A percentile compares a stretch with the other conserved stretches of the same genome.
phyloP scores from a whole-genome alignment of 2,888 invertebrate genomes.

The Hypsopygia costalis region DNA sequence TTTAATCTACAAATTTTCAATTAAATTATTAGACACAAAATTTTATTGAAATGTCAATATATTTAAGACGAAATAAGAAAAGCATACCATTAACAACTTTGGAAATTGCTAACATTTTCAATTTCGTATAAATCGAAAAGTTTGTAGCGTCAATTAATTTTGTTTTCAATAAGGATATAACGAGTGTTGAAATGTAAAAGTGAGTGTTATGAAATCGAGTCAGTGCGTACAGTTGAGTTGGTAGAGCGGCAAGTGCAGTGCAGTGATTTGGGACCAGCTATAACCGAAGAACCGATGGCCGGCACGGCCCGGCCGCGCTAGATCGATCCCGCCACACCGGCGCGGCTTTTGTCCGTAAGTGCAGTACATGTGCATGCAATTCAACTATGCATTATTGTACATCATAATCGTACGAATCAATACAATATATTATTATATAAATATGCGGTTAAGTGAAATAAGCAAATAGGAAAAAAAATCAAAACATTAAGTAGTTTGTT shows the following conservation, averaged over 20 bases:
- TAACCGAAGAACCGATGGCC: conserved; percentile 40
- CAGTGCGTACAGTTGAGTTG: conserved; percentile 12
- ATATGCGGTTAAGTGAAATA: no score
- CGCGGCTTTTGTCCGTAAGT: conserved; percentile 52
- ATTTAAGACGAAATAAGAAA: neutral
- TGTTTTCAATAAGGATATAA: neutral
- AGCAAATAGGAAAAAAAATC: no score
- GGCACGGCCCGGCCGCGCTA: conserved; percentile 52
- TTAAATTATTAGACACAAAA: neutral
- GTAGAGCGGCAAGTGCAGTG: conserved; percentile 35
- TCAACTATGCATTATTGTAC: conserved; percentile 8
- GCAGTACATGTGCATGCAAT: conserved; percentile 25
- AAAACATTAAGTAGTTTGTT: no score
- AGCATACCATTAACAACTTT: neutral
- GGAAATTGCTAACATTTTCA: conserved; percentile 21
- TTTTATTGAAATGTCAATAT: neutral
- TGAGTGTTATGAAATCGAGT: conserved; percentile 10
- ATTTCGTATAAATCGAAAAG: conserved; percentile 8
- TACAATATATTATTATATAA: no score
- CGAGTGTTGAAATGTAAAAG: conserved; percentile 4
- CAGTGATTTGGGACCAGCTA: conserved; percentile 29
- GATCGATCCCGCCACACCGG: conserved; percentile 62
- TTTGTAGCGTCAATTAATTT: neutral
- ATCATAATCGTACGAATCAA: no score
- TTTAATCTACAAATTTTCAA: neutral